Evolutionary conservation across 1,140 invertebrate genomes (phyloP).

Genomic region (Metaphire vulgaris): DNA sequence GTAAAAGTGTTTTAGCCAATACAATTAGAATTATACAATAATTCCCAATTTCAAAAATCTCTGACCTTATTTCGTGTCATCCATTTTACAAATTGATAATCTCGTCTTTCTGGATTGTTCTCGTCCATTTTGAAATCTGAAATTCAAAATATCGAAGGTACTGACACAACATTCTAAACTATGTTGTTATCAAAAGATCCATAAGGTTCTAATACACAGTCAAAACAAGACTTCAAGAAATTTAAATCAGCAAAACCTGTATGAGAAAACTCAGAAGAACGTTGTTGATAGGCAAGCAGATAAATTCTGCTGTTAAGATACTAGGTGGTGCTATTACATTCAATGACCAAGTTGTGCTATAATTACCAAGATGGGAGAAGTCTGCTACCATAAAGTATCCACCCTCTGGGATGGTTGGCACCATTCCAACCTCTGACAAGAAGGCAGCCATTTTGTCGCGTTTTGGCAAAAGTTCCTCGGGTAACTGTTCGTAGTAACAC

Average conservation of each 20-base stretch:
- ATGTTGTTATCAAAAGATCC: neutral
- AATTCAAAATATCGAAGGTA: conserved; percentile 11
- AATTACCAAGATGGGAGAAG: neutral
- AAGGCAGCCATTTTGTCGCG: conserved; percentile 73
- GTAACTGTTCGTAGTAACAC: conserved; percentile 76
- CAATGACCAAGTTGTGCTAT: neutral
- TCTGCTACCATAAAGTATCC: conserved; percentile 96
- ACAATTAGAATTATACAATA: too few species aligned
- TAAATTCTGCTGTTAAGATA: too few species aligned
- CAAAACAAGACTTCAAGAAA: neutral
- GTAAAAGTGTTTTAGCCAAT: too few species aligned
- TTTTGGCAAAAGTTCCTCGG: conserved; percentile 71
- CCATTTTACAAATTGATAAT: conserved; percentile 92
- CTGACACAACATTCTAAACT: neutral
- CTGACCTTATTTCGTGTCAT: conserved; percentile 80
- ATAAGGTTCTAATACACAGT: neutral
- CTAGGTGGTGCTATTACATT: too few species aligned
- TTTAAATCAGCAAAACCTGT: neutral
- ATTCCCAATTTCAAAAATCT: too few species aligned
- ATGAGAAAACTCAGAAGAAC: neutral
- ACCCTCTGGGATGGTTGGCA: conserved; percentile 87
- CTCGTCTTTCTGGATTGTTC: conserved; percentile 57
- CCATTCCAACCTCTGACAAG: conserved; percentile 73
- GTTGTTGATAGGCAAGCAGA: too few species aligned
- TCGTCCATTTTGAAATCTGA: conserved; percentile 39